phyloP scores from a whole-genome alignment of 2,888 invertebrate species.

The Chloroclysta siterata region DNA sequence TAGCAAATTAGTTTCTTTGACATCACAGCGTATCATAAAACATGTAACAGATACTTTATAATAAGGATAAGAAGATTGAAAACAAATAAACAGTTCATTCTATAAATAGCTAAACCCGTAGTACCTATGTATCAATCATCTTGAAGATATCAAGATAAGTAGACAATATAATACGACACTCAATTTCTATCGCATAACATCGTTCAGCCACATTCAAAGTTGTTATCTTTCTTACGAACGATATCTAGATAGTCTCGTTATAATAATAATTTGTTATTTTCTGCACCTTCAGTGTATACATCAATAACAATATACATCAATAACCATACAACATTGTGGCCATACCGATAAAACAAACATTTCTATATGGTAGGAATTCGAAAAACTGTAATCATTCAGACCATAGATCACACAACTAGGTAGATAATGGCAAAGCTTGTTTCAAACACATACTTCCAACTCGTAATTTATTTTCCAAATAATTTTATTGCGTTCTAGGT shows the following conservation, averaged over 20 bases:
- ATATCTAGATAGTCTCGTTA: not conserved
- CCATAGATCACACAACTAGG: no score
- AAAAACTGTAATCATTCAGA: no score
- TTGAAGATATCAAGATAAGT: slow-evolving; percentile 5
- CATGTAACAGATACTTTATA: not conserved
- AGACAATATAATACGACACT: slow-evolving; percentile 3
- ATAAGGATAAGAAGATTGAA: not conserved
- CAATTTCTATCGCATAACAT: not conserved
- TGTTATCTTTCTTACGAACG: not conserved
- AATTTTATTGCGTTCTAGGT: slow-evolving; percentile 23
- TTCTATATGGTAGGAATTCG: no score
- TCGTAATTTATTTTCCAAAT: not conserved
- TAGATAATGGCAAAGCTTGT: no score
- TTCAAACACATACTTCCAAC: no score
- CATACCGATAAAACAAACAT: no score
- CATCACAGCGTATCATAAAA: slow-evolving; percentile 7
- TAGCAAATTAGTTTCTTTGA: slow-evolving; percentile 23
- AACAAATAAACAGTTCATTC: not conserved
- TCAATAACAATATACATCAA: no score
- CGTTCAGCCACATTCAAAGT: not conserved
- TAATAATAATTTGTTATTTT: not conserved
- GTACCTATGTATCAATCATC: slow-evolving; percentile 6
- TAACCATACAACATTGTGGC: no score
- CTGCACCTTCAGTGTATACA: no score
- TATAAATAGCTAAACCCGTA: not conserved